These are phyloP conservation scores for Dasyprocta punctata DNA, from an alignment of 2,113 vertebrate species.

Conservation along the genomic window DNA sequence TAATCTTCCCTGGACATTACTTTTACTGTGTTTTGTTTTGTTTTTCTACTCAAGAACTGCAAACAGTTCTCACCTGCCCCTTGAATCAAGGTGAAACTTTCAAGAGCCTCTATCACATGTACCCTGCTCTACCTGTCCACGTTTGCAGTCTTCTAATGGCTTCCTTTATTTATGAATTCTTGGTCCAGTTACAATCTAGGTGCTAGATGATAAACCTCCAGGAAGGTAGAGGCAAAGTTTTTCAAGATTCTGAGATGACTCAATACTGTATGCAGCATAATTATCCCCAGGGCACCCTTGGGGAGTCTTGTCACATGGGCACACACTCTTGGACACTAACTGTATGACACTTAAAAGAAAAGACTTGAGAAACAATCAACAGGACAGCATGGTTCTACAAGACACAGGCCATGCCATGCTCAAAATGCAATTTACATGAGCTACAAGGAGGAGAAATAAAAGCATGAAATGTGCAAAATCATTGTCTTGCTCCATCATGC, in stretches of 20 bases:
- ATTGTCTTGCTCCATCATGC: neutral
- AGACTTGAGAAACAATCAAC: neutral
- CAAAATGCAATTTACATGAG: neutral
- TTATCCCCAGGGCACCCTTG: neutral
- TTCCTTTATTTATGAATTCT: neutral
- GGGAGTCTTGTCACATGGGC: neutral
- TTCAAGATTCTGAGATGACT: slow-evolving; percentile 7
- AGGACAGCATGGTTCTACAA: neutral
- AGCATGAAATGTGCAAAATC: neutral
- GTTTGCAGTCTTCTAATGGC: neutral
- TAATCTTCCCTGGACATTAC: neutral
- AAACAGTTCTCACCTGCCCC: neutral
- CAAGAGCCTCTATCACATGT: neutral
- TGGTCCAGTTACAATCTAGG: neutral
- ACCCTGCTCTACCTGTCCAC: neutral
- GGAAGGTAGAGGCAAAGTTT: neutral
- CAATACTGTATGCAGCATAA: neutral
- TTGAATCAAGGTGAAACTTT: neutral
- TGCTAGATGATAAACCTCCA: neutral
- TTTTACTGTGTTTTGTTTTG: neutral
- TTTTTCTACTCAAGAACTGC: neutral
- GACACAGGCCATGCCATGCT: neutral
- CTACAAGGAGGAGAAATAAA: slow-evolving; percentile 4
- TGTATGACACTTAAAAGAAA: neutral
- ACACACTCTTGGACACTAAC: neutral